A percentile compares a stretch with the other conserved stretches of the same genome.
Conservation (phyloP, 2,888 invertebrate genomes). For the Drosophila sordidapex region DNA sequence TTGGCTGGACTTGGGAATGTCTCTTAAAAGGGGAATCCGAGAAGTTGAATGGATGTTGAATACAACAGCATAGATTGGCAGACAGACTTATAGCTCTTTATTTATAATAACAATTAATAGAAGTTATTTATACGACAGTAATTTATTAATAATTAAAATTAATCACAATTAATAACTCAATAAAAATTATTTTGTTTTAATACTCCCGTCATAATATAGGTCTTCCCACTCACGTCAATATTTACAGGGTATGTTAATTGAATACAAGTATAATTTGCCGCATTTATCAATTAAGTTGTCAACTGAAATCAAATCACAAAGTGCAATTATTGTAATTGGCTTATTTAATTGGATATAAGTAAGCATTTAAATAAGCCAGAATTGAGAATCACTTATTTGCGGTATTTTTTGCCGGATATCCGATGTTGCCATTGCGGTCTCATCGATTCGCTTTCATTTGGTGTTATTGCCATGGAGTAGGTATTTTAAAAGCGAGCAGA, state of each 20-base stretch:
- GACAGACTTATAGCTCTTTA: no score
- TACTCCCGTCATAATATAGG: not conserved
- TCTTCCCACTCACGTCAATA: not conserved
- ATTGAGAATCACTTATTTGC: constrained; percentile 36
- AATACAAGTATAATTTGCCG: constrained; percentile 1
- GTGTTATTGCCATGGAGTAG: not conserved
- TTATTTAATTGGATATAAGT: constrained; percentile 41
- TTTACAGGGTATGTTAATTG: constrained; percentile 16
- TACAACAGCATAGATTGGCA: not conserved
- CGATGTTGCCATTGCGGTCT: constrained; percentile 20
- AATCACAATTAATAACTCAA: not conserved
- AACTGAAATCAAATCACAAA: constrained; percentile 48
- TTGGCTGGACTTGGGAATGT: constrained; percentile 4
- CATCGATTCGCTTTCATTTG: constrained; percentile 18
- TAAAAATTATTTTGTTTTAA: not conserved
- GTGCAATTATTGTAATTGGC: constrained; percentile 49
- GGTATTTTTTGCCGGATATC: constrained; percentile 22
- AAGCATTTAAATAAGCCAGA: constrained; percentile 36
- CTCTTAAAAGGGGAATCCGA: not conserved
- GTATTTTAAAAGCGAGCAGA: constrained; percentile 8
- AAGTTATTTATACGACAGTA: not conserved
- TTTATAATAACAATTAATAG: not conserved
- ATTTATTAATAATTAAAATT: not conserved
- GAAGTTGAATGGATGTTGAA: not conserved
- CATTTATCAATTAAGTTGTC: constrained; percentile 43